These are phyloP conservation scores for Psittacula derbiana DNA, from an alignment of 2,797 vertebrate genomes.

Conservation along the genomic window DNA sequence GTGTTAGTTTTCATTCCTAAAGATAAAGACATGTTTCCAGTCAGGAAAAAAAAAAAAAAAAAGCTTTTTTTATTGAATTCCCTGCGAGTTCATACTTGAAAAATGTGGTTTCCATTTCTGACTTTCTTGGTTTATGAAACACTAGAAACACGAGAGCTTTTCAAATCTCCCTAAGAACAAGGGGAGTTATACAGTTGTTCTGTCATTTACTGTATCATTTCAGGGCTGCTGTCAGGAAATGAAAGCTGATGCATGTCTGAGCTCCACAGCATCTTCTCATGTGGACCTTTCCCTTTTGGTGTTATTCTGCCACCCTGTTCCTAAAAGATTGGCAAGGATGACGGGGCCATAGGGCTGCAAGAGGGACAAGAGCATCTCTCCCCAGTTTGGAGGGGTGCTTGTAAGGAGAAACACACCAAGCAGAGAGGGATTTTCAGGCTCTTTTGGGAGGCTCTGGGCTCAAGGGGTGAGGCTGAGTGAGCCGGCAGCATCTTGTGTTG, in stretches of 20 bases:
- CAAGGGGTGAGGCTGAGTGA: not conserved
- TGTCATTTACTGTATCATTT: not conserved
- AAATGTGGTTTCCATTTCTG: constrained; percentile 70
- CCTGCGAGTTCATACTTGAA: constrained; percentile 34
- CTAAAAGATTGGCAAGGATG: not conserved
- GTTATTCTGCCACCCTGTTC: not conserved
- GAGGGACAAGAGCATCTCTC: not conserved
- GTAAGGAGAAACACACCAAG: not conserved
- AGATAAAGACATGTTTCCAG: constrained; percentile 64
- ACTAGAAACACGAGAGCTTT: constrained; percentile 49
- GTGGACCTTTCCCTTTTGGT: not conserved
- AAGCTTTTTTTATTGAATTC: constrained; percentile 62
- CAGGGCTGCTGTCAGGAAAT: not conserved
- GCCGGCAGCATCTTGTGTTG: rapidly evolving
- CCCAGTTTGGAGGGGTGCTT: not conserved
- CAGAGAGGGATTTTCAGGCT: not conserved
- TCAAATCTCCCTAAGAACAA: not conserved
- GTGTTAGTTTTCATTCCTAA: constrained; percentile 72
- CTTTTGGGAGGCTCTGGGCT: not conserved
- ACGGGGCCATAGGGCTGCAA: not conserved
- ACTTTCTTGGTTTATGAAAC: constrained; percentile 53
- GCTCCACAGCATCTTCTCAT: not conserved
- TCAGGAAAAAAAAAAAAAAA: constrained; percentile 45
- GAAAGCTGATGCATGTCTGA: not conserved
- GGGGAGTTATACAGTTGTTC: constrained; percentile 12